Percentiles rank a stretch among this genome's conserved stretches.
Conservation (phyloP, 2,888 invertebrate species). For the Ashinkailepas kermadecensis region DNA sequence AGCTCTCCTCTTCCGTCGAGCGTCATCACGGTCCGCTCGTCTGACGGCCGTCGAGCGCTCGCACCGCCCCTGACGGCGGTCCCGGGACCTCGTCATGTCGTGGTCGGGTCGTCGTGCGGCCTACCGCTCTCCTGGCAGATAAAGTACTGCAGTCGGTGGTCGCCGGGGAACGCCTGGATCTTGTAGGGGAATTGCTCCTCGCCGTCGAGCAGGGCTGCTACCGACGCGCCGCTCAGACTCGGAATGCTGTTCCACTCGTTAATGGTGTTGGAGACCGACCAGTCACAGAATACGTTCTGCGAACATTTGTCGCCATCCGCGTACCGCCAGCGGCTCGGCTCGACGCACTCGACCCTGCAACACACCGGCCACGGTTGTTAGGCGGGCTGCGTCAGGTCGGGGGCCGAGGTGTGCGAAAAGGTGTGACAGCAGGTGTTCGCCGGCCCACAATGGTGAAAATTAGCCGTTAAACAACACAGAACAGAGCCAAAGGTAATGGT, state of each 20-base stretch:
- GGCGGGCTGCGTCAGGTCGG: background rate
- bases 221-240: conserved; percentile 32
- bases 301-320: conserved; percentile 31
- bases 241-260: conserved; percentile 34
- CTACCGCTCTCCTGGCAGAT: conserved; percentile 33
- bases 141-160: conserved; percentile 34
- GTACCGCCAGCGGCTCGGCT: conserved; percentile 32
- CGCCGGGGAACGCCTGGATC: conserved; percentile 34
- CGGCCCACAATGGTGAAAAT: too few species aligned
- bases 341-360: conserved; percentile 31
- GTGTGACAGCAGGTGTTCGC: too few species aligned
- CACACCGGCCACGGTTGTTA: background rate
- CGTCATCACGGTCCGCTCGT: too few species aligned
- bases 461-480: too few species aligned
- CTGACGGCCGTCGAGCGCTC: background rate
- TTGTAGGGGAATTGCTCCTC: conserved; percentile 33
- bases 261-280: conserved; percentile 29
- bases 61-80: background rate
- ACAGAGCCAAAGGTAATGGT: too few species aligned
- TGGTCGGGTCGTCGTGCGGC: background rate
- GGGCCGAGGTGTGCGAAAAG: background rate
- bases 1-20: background rate
- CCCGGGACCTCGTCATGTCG: background rate
- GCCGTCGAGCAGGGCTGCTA: conserved; percentile 33
- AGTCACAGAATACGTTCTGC: conserved; percentile 33